Evolutionary conservation across 2,797 vertebrate species (phyloP), one percentile per base, ranked within the genome.

Genomic region (Mallotus villosus): DNA sequence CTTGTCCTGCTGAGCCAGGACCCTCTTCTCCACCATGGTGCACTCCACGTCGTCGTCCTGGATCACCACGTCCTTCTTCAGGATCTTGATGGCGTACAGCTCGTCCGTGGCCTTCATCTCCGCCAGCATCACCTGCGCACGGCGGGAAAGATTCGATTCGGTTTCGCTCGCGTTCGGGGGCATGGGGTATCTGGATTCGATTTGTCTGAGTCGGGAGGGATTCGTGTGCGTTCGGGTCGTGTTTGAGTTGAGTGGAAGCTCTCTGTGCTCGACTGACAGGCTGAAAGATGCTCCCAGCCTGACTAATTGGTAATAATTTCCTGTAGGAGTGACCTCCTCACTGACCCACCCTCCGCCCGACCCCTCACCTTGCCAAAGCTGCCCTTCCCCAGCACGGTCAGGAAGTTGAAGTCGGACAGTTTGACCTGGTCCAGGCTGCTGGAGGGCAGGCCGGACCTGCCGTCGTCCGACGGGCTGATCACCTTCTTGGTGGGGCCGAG

Each of bases 31-130:
- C 75, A 99, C 95, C 97, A 99, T 98, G 8, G 97, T 98, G 77
- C 97, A 99, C 77, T 99, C 97, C 2, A 99, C 97, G 0, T 99
- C 97, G 0, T 99, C 97, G 0, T 99, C 97, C 86, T 99, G 97
- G 85, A 99, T 99, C 83, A 99, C 97, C 16, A 99, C 97, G 0
- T 99, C 97, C 78, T 99, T 99, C 81, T 99, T 99, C 81, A 99
- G 89, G 87, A 99, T 99, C 88, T 99, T 99, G 87, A 99, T 88
- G 55, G 97, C 97, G 0, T 95, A 99, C 49, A 99, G 95, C 78
- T 98, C 96, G 75, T 98, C 96, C 0, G 95, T 93, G 0, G 95
- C 95, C 84, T 98, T 99, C 92, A 95, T 95, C 89, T 99, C 97
- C 0, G 97, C 96, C 64, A 99, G 86, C 97, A 99, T 97, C 76